Conservation (phyloP, 2,113 vertebrate genomes). For the Sitta europaea region DNA sequence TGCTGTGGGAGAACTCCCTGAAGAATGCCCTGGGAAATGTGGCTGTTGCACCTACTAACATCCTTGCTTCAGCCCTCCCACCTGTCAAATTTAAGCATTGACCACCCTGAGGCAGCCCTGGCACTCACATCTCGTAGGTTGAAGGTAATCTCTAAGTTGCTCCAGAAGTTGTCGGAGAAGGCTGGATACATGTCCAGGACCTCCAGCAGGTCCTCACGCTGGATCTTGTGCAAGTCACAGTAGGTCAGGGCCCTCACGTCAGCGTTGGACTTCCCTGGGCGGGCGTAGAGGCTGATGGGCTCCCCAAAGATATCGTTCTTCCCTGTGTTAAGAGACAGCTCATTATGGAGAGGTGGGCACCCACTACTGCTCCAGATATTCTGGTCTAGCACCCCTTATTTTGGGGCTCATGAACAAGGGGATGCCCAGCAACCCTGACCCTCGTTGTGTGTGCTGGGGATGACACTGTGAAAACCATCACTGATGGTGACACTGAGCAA, state of each 20-base stretch:
- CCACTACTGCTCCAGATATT: background rate
- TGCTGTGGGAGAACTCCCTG: background rate
- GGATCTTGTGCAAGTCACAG: conserved; percentile 96
- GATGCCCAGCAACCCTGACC: fast-evolving
- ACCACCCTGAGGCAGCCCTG: background rate
- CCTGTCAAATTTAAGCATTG: background rate
- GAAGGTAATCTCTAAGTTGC: conserved; percentile 95
- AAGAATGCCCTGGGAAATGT: background rate
- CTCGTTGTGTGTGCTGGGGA: background rate
- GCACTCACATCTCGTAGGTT: conserved; percentile 93
- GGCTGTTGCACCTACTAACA: background rate
- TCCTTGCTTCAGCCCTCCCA: background rate
- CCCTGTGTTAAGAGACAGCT: conserved; percentile 70
- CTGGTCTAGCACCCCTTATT: background rate
- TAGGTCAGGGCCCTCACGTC: conserved; percentile 95
- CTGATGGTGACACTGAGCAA: background rate
- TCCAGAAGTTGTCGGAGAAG: conserved; percentile 93
- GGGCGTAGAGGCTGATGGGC: conserved; percentile 85
- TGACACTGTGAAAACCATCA: background rate
- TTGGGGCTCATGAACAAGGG: background rate
- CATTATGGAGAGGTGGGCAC: background rate
- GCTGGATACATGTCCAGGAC: conserved; percentile 97
- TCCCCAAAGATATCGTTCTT: conserved; percentile 98
- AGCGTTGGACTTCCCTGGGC: conserved; percentile 89
- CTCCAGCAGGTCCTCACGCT: conserved; percentile 90